Conservation (phyloP, 2,113 vertebrate genomes). For the Psammodynastes pulverulentus region DNA sequence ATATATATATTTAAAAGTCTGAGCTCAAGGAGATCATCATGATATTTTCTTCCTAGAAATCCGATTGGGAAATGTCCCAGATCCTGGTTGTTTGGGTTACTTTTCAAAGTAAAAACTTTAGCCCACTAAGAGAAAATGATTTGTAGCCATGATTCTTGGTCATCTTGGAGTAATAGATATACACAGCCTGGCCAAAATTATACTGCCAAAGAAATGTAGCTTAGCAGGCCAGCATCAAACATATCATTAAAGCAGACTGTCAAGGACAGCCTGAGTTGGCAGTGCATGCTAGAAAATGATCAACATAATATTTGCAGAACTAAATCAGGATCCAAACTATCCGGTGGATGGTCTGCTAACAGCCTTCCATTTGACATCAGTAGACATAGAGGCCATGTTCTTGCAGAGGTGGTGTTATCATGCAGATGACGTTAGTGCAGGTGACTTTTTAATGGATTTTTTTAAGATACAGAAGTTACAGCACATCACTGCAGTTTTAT, state of each 20-base stretch:
- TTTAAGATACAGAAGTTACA: neutral
- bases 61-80: slow-evolving; percentile 48
- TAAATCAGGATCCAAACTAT: neutral
- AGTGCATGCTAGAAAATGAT: neutral
- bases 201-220: neutral
- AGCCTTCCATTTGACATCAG: neutral
- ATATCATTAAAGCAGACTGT: neutral
- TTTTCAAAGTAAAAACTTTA: slow-evolving; percentile 45
- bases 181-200: neutral
- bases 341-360: neutral
- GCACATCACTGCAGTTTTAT: neutral
- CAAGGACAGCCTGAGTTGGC: neutral
- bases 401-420: neutral
- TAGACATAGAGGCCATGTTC: neutral
- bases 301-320: slow-evolving; percentile 2
- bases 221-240: neutral
- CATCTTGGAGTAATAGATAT: neutral
- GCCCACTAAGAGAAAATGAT: slow-evolving; percentile 26
- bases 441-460: neutral
- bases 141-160: neutral
- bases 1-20: slow-evolving; percentile 21
- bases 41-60: slow-evolving; percentile 44
- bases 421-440: neutral
- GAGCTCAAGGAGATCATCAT: slow-evolving; percentile 28
- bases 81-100: slow-evolving; percentile 52